phyloP scores from a whole-genome alignment of 2,888 invertebrate genomes.

The Tipula confusa region DNA sequence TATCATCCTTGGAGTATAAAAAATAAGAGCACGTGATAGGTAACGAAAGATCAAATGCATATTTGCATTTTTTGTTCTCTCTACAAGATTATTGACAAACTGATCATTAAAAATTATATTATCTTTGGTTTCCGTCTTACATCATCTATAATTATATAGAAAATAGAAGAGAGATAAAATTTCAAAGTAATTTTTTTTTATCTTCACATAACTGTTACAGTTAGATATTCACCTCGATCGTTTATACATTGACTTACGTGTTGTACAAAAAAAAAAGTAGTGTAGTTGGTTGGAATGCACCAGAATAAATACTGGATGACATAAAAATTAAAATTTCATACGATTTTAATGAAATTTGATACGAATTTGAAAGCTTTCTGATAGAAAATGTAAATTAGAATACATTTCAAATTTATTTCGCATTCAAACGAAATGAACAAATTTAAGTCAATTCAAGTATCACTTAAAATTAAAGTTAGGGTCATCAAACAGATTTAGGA shows the following conservation, averaged over 20 bases:
- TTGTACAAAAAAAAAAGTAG: not conserved
- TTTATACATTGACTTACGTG: not conserved
- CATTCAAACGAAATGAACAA: too few relatives aligned
- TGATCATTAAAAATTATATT: not conserved
- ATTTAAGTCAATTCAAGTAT: too few relatives aligned
- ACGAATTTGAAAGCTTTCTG: too few relatives aligned
- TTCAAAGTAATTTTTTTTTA: not conserved
- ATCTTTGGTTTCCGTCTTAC: not conserved
- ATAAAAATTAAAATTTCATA: too few relatives aligned
- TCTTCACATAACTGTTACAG: not conserved
- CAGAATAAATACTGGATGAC: too few relatives aligned
- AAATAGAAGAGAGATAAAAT: not conserved
- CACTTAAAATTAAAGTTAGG: too few relatives aligned
- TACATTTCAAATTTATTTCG: too few relatives aligned
- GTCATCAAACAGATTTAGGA: too few relatives aligned
- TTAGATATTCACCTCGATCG: slow-evolving; percentile 15
- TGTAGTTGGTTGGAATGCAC: too few relatives aligned
- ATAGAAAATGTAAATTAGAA: too few relatives aligned
- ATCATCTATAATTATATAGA: not conserved
- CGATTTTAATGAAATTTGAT: too few relatives aligned
- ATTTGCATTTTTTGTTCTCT: not conserved
- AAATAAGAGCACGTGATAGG: not conserved
- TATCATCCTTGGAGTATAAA: not conserved
- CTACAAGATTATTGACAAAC: not conserved
- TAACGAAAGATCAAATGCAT: not conserved